Base-by-base conservation (phyloP, 2,113 vertebrate species). In the Takifugu flavidus region DNA sequence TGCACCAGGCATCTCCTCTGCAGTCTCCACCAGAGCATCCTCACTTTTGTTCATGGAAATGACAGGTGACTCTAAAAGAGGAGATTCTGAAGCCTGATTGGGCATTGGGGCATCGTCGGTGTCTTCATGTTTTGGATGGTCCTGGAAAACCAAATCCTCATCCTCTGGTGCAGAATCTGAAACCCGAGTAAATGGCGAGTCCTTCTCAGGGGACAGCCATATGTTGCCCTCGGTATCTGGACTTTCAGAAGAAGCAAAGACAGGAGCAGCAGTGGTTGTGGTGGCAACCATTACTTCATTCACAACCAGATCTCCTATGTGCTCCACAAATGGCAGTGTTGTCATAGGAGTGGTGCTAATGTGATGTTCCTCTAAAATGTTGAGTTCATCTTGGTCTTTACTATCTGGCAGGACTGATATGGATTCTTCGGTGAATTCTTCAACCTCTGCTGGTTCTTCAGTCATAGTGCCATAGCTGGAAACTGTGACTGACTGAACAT, bases 101-200 rank as follows among this genome's bases (percentile, higher is more conserved):
- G 46, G 76, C 6, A 25, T 0, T 14, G 59, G 57, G 45, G 28
- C 2, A 13, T 64, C 59, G 1, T 75, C 59, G 3, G 3, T 1
- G 4, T 72, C 65, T 11, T 81, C 64, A 0, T 70, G 69, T 44
- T 49, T 67, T 2, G 10, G 53, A 6, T 53, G 57, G 20, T 72
- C 57, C 0, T 59, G 58, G 3, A 52, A 53, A 28, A 82, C n/a
- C 1, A 43, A 53, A 15, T 83, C 79, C 3, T 89, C 77, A 0
- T 89, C 74, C 2, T 82, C 85, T 0, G 81, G 77, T 0, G 27
- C 77, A 0, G 56, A 68, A 50, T 91, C 78, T 0, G 85, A 85
- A 44, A 91, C 82, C 14, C 82, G 75, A 2, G 83, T 88, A 55
- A 90, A 92, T 0, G 90, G 89, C 0, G 89, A 91, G 53, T 90